A percentile compares a stretch with the other conserved stretches of the same genome.
phyloP scores from a whole-genome alignment of 2,797 vertebrate genomes.

The Philypnodon macrostomus region DNA sequence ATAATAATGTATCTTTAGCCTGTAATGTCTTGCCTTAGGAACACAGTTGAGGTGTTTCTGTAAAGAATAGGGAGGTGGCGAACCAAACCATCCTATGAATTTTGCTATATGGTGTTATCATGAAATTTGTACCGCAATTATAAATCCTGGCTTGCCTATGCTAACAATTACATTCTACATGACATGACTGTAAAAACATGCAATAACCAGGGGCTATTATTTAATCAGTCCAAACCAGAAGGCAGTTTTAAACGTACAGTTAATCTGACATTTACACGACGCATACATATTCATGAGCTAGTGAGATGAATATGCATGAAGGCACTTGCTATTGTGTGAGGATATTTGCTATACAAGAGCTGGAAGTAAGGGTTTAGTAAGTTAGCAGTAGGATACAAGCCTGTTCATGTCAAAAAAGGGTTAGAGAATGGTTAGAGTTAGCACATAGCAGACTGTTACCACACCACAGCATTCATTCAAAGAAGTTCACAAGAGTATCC shows the following conservation, averaged over 20 bases:
- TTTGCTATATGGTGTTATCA: conserved; percentile 17
- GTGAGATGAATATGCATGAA: conserved; percentile 57
- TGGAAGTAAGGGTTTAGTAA: conserved; percentile 55
- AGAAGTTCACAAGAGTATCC: no score
- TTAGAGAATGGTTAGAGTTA: background rate
- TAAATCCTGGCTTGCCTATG: conserved; percentile 10
- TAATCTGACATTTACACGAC: background rate
- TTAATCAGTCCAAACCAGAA: background rate
- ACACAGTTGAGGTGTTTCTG: conserved; percentile 14
- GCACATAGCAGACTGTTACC: no score
- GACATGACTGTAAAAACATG: background rate
- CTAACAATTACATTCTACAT: background rate
- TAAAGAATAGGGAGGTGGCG: conserved; percentile 9
- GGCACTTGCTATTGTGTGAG: conserved; percentile 38
- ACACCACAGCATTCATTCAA: no score
- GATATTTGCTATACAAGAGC: conserved; percentile 45
- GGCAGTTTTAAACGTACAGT: conserved; percentile 7
- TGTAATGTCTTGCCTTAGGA: no score
- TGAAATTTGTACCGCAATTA: conserved; percentile 15
- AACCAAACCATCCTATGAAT: conserved; percentile 33
- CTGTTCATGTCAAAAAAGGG: background rate
- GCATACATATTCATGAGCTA: conserved; percentile 6
- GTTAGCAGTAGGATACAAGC: conserved; percentile 32
- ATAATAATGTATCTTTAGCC: no score
- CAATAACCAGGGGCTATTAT: background rate